phyloP scores from a whole-genome alignment of 2,797 vertebrate species.

The Mallotus villosus region DNA sequence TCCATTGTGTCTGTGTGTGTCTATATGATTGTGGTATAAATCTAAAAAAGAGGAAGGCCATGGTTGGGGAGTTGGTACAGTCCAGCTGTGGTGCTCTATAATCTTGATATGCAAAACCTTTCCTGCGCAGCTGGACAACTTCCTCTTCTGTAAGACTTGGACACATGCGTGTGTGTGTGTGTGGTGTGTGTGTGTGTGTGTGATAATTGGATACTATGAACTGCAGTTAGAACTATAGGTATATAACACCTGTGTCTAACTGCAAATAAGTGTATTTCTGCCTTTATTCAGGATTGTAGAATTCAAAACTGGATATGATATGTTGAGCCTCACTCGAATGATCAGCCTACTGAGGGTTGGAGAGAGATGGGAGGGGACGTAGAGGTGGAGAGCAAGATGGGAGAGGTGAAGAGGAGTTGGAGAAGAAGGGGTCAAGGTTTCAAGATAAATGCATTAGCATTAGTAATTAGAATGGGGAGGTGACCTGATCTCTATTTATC shows the following conservation, averaged over 20 bases:
- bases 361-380: not conserved
- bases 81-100: slow-evolving; percentile 28
- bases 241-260: too few species aligned
- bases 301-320: too few species aligned
- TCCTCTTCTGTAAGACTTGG: slow-evolving; percentile 72
- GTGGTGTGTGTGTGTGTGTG: slow-evolving; percentile 12
- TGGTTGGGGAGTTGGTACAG: slow-evolving; percentile 3
- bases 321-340: too few species aligned
- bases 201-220: not conserved
- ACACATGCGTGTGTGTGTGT: slow-evolving; percentile 18
- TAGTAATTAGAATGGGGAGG: too few species aligned
- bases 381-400: not conserved
- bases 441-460: not conserved
- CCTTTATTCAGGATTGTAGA: too few species aligned
- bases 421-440: not conserved
- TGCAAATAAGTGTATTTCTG: too few species aligned
- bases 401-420: not conserved
- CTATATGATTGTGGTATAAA: not conserved
- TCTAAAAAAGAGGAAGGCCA: slow-evolving; percentile 11
- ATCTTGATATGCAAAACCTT: slow-evolving; percentile 78
- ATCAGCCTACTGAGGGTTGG: not conserved
- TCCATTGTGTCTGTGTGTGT: not conserved
- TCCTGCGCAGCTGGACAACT: slow-evolving; percentile 72
- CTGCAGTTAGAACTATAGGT: too few species aligned
- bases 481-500: too few species aligned